Percentiles rank a stretch among this genome's conserved stretches.
These are phyloP conservation scores for Autographa pulchrina DNA, from an alignment of 2,888 invertebrate genomes.

Conservation along the genomic window DNA sequence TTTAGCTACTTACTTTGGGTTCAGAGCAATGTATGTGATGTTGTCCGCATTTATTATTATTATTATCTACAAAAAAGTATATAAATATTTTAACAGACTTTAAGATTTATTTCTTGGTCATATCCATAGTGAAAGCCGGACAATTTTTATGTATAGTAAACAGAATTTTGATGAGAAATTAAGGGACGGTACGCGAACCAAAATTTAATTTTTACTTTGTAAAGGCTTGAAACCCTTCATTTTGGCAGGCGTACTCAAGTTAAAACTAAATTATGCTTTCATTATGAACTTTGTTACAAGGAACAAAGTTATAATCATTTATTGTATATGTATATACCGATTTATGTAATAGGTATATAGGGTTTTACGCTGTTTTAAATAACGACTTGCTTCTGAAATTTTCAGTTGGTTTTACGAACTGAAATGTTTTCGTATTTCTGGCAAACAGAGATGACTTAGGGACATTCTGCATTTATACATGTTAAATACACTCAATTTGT, in stretches of 20 bases:
- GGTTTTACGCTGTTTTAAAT: background rate
- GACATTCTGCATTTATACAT: no score
- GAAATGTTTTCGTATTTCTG: no score
- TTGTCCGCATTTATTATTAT: no score
- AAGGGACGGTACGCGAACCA: conserved; percentile 62
- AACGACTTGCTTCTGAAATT: background rate
- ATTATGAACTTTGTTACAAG: conserved; percentile 60
- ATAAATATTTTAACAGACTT: no score
- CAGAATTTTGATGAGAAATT: conserved; percentile 68
- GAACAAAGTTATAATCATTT: conserved; percentile 57
- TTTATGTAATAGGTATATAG: conserved; percentile 24
- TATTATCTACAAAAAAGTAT: no score
- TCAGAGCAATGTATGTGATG: no score
- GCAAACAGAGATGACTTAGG: no score
- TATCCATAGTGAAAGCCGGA: background rate
- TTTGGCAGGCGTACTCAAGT: conserved; percentile 66
- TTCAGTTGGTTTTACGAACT: background rate
- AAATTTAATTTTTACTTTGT: conserved; percentile 72
- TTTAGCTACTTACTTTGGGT: no score
- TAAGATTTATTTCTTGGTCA: background rate
- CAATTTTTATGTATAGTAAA: conserved; percentile 44
- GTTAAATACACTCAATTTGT: no score
- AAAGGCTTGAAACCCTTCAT: conserved; percentile 67
- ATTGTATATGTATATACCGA: conserved; percentile 50
- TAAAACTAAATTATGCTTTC: conserved; percentile 69